A percentile compares a stretch with the other conserved stretches of the same genome.
phyloP scores from a whole-genome alignment of 2,888 invertebrate species.

The Protonemura montana region DNA sequence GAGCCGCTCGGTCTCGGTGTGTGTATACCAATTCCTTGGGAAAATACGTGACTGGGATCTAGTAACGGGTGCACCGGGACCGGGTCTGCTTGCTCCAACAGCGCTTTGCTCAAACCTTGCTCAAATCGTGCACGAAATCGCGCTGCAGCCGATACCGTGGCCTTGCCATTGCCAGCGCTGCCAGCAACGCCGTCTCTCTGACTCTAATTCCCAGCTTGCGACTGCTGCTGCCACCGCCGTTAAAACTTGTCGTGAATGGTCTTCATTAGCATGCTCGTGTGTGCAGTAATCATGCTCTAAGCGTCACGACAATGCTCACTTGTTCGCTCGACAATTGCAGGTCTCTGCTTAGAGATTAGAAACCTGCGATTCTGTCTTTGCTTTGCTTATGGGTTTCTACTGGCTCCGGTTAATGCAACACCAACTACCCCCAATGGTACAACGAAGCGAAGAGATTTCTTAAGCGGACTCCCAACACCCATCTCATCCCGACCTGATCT shows the following conservation, averaged over 20 bases:
- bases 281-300: neutral
- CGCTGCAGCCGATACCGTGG: neutral
- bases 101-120: neutral
- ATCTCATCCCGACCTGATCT: neutral
- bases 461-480: neutral
- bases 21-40: conserved; percentile 34
- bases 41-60: conserved; percentile 31
- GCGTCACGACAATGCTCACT: neutral
- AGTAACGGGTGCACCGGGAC: neutral
- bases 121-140: neutral
- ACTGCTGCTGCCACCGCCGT: neutral
- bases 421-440: neutral
- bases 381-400: neutral
- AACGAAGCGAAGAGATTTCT: neutral
- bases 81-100: neutral
- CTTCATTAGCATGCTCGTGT: conserved; percentile 5
- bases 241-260: neutral
- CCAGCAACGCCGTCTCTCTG: neutral
- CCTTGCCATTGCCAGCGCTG: neutral
- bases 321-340: neutral
- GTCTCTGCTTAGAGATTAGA: neutral
- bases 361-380: neutral
- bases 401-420: neutral
- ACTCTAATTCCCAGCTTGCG: neutral
- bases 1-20: neutral